These are phyloP conservation scores for Cephus sareptanus DNA, from an alignment of 2,888 invertebrate genomes.

Conservation along the genomic window DNA sequence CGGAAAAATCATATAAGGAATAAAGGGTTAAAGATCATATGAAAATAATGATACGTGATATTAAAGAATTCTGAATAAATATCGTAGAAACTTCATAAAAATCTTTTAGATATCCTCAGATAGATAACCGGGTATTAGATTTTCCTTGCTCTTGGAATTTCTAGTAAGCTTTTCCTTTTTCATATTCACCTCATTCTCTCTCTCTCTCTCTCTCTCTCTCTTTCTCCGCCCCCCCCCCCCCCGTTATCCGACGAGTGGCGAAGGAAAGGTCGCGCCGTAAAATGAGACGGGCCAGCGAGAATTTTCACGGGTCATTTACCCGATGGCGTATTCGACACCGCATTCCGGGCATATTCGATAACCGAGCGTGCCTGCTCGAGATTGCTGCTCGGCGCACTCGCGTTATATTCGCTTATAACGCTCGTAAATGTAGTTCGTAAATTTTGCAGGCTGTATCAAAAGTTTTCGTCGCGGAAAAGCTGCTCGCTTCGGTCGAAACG, in stretches of 20 bases:
- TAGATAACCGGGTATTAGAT: no score
- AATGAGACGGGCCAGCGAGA: conserved; percentile 45
- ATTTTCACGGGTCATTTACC: conserved; percentile 60
- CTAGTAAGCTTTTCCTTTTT: conserved; percentile 24
- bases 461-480: neutral
- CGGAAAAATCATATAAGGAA: no score
- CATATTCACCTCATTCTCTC: conserved; percentile 18
- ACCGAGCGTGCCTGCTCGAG: conserved; percentile 25
- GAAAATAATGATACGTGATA: neutral
- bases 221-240: neutral
- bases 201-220: conserved; percentile 4
- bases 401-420: conserved; percentile 6
- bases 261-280: conserved; percentile 28
- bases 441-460: conserved; percentile 2
- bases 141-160: conserved; percentile 22
- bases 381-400: conserved; percentile 16
- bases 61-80: neutral
- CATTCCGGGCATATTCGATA: conserved; percentile 53
- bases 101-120: no score
- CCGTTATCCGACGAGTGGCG: conserved; percentile 8
- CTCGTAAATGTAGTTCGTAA: conserved; percentile 17
- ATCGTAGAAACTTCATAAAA: neutral
- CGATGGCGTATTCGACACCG: conserved; percentile 52
- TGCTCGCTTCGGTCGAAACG: neutral
- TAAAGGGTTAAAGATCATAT: no score